Evolutionary conservation across 2,888 invertebrate species (phyloP), one percentile per base, ranked within the genome.

Genomic region (Minunthozetes semirufus): DNA sequence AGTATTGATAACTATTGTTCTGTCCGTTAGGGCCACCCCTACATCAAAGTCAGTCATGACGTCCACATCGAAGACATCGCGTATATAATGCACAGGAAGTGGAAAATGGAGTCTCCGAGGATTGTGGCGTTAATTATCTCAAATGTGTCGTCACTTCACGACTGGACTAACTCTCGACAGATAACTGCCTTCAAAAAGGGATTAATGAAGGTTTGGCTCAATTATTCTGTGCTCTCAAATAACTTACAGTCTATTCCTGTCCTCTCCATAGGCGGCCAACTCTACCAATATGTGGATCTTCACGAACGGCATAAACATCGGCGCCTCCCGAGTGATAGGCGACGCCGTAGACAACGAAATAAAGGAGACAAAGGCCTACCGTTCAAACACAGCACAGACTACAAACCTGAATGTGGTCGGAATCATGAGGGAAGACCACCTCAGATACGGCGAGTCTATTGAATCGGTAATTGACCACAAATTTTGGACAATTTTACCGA

Each of bases 211-310:
- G 79, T 79, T 72, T 73, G 77, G 17, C 6, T 48, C 48, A n/a
- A 46, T 42, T 50, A 50, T 50, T 50, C 50, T n/a, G 27, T 46
- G 42, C 42, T 22, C 25, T 42, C 11, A 42, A 42, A 42, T 13
- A 13, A 42, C 42, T 9, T 9, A 15, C n/a, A 15, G 33, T 22
- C 25, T 25, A 8, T 17, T 4, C 15, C 25, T 25, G 38, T 29
- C 15, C 4, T 50, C n/a, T 63, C 11, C 11, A 29, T 25, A 79
- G 82, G 82, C 82, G 27, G 82, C 82, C 13, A 82, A 82, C 76
- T 80, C 82, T 1, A 82, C 81, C 27, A 77, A 78, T 74, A 82
- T 82, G 81, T 82, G 82, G 82, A 80, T 82, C 15, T 74, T 82
- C 6, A 81, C 82, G 0, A 81, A 81, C 75, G 82, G 82, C 0